phyloP scores from a whole-genome alignment of 2,113 vertebrate species.

The Hippocampus abdominalis region DNA sequence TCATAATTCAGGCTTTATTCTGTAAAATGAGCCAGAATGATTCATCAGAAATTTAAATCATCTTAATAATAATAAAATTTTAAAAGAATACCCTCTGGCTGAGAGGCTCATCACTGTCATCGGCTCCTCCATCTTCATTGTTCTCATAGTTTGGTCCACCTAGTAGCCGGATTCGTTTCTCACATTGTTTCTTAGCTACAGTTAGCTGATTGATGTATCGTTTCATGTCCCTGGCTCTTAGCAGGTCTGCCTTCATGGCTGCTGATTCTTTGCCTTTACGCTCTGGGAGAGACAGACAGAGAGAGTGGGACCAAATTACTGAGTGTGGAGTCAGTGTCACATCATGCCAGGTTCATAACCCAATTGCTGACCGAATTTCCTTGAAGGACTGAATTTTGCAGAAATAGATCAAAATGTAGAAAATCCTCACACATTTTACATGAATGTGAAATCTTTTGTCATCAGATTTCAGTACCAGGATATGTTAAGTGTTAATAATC shows the following conservation, averaged over 20 bases:
- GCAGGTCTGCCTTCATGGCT: conserved; percentile 94
- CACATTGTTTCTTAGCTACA: conserved; percentile 97
- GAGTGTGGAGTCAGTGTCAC: background rate
- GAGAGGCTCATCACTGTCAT: conserved; percentile 83
- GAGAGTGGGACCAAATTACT: background rate
- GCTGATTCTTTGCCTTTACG: conserved; percentile 91
- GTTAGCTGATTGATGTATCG: conserved; percentile 98
- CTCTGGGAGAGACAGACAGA: conserved; percentile 54
- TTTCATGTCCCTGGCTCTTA: conserved; percentile 95
- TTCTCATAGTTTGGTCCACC: conserved; percentile 88
- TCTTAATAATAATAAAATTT: too few species aligned
- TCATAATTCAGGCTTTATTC: background rate
- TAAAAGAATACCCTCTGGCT: conserved; percentile 82
- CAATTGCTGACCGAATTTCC: background rate
- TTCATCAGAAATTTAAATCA: too few species aligned
- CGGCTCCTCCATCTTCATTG: conserved; percentile 77
- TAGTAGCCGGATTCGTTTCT: conserved; percentile 88
- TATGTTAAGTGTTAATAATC: too few species aligned
- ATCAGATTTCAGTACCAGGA: too few species aligned
- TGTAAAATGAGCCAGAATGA: background rate
- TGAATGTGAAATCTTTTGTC: too few species aligned
- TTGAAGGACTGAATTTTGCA: background rate
- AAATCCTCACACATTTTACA: too few species aligned
- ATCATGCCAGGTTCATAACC: too few species aligned
- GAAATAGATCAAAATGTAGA: background rate